Evolutionary conservation across 2,113 vertebrate genomes (phyloP).

Genomic region (Calidris pugnax): DNA sequence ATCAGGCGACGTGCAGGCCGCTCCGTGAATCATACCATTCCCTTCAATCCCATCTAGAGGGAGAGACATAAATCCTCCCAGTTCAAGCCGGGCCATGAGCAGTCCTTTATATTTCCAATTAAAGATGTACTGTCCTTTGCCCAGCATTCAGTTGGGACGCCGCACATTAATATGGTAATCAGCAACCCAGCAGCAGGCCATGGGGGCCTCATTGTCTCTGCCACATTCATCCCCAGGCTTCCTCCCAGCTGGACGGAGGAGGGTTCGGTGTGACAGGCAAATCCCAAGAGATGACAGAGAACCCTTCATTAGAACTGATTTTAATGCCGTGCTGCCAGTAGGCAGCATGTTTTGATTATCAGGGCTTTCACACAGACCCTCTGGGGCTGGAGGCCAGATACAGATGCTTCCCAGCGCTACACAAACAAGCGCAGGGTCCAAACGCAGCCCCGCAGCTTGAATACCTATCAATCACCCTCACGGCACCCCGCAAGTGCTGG

Average conservation of each 20-base stretch:
- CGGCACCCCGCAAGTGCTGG: neutral
- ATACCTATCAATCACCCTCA: neutral
- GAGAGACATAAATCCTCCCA: slow-evolving; percentile 83
- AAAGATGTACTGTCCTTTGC: slow-evolving; percentile 72
- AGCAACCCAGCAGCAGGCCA: neutral
- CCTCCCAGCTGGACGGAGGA: neutral
- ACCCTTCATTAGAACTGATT: neutral
- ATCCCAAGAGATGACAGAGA: neutral
- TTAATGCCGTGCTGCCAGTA: neutral
- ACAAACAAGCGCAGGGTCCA: neutral
- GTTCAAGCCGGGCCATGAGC: slow-evolving; percentile 64
- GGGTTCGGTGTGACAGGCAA: neutral
- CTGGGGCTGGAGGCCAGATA: neutral
- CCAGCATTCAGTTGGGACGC: slow-evolving; percentile 45
- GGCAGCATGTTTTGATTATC: neutral
- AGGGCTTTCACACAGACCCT: neutral
- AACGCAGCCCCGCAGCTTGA: neutral
- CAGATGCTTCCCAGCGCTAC: neutral
- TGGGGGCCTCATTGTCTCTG: neutral
- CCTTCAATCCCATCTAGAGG: slow-evolving; percentile 79
- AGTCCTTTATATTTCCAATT: slow-evolving; percentile 76
- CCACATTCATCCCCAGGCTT: slow-evolving; percentile 17
- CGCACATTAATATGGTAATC: slow-evolving; percentile 65
- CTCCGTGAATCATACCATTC: slow-evolving; percentile 77
- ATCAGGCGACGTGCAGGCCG: slow-evolving; percentile 73